Evolutionary conservation across 2,113 vertebrate genomes (phyloP).

Genomic region (Argyrosomus japonicus): DNA sequence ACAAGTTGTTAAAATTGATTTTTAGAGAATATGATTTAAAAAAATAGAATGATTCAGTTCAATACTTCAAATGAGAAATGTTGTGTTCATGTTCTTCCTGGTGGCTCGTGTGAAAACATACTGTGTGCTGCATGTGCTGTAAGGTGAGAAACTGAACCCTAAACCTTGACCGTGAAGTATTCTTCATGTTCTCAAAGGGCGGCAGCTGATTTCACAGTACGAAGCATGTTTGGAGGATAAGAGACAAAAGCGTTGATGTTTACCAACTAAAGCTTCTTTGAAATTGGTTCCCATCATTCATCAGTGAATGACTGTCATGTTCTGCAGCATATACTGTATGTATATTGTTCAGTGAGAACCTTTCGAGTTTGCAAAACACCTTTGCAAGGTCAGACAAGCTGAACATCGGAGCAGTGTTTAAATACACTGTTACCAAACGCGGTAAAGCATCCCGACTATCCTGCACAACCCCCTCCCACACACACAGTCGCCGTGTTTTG

Average conservation of each 20-base stretch:
- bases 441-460: neutral
- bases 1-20: neutral
- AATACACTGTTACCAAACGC: neutral
- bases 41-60: neutral
- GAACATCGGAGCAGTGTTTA: constrained; percentile 7
- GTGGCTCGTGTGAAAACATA: neutral
- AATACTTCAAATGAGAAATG: neutral
- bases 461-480: neutral
- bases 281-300: neutral
- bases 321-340: neutral
- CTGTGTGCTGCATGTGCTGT: neutral
- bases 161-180: neutral
- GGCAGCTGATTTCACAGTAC: neutral
- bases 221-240: constrained; percentile 9
- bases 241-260: neutral
- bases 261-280: neutral
- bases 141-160: neutral
- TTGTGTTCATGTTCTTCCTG: neutral
- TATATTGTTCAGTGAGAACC: constrained; percentile 5
- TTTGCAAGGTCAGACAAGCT: constrained; percentile 3
- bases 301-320: neutral
- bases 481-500: neutral
- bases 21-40: neutral
- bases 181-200: neutral
- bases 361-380: constrained; percentile 7